Base-by-base conservation (phyloP, 2,797 vertebrate species). In the Sebastes diaconus region DNA sequence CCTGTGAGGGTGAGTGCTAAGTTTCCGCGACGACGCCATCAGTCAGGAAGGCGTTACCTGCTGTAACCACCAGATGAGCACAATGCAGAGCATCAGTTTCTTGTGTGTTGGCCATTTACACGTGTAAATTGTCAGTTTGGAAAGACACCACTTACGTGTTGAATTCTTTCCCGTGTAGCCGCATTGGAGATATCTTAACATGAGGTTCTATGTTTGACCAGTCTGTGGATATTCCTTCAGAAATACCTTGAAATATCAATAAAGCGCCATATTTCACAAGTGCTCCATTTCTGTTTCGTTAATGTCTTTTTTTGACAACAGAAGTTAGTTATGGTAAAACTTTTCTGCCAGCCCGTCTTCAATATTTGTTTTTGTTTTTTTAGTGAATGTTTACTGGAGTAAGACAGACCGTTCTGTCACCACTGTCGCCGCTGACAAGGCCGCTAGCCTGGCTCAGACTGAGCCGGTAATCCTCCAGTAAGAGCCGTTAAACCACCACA, bases 401-500 rank as follows among this genome's bases (percentile, higher is more conserved):
- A 83, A 86, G 83, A 86, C 88, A 79, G 84, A 70, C 58, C 58
- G 27, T 61, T 84, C 87, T 80, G 86, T 90, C 86, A 75, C 84
- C 25, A 24, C 57, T 86, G 66, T 8, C 60, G 13, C 55, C 39
- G 52, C 84, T 58, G 84, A 91, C 85, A 79, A 90, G 90, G 69
- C 88, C 66, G 54, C 77, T 42, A 77, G 79, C 72, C 86, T 68
- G 80, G 86, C 91, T 89, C 84, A 87, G 88, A 80, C 85, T 89
- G 88, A 91, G 91, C 81, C 30, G 8, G 73, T 95, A 94, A 95
- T 95, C 92, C 93, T 87, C 39, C 74, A 24, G 88, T 90, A 93
- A 94, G 92, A 93, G 84, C 88, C 78, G 77, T 74, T 94, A 94
- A 95, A 94, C 87, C 93, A n/a, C 59, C 86, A 64, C 92, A 93